These are phyloP conservation scores for Volucella inanis DNA, from an alignment of 2,888 invertebrate species.

Conservation along the genomic window DNA sequence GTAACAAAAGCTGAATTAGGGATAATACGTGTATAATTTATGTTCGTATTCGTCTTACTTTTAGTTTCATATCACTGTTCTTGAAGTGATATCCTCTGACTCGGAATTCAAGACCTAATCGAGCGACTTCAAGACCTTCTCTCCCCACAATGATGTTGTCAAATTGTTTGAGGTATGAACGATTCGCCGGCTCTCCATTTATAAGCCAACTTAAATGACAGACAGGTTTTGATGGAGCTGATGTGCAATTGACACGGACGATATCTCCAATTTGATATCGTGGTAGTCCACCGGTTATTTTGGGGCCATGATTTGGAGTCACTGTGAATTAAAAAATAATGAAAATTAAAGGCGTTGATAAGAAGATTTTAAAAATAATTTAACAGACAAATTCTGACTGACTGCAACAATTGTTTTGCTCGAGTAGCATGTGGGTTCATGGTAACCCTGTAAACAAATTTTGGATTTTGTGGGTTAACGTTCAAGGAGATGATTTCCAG, in stretches of 20 bases:
- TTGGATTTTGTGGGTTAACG: no score
- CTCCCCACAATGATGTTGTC: constrained; percentile 84
- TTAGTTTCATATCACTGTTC: constrained; percentile 92
- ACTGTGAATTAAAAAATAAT: constrained; percentile 84
- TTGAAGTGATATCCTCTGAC: constrained; percentile 91
- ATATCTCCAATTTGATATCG: constrained; percentile 92
- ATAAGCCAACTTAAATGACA: constrained; percentile 93
- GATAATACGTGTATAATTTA: background rate
- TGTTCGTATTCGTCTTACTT: constrained; percentile 82
- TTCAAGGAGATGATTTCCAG: no score
- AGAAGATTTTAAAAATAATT: background rate
- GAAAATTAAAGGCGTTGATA: background rate
- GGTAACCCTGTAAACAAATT: no score
- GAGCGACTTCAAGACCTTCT: constrained; percentile 89
- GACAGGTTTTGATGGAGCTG: constrained; percentile 92
- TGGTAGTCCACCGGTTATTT: constrained; percentile 90
- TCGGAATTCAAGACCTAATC: constrained; percentile 90
- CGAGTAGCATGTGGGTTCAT: no score
- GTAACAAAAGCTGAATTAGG: constrained; percentile 65
- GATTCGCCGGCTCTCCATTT: constrained; percentile 90
- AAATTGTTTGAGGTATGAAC: constrained; percentile 84
- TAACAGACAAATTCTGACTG: background rate
- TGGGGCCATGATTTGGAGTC: constrained; percentile 90
- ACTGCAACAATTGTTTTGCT: no score
- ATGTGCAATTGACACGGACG: constrained; percentile 93